Evolutionary conservation across 2,797 vertebrate species (phyloP), one percentile per base, ranked within the genome.

Genomic region (Leptatherina wallacei): DNA sequence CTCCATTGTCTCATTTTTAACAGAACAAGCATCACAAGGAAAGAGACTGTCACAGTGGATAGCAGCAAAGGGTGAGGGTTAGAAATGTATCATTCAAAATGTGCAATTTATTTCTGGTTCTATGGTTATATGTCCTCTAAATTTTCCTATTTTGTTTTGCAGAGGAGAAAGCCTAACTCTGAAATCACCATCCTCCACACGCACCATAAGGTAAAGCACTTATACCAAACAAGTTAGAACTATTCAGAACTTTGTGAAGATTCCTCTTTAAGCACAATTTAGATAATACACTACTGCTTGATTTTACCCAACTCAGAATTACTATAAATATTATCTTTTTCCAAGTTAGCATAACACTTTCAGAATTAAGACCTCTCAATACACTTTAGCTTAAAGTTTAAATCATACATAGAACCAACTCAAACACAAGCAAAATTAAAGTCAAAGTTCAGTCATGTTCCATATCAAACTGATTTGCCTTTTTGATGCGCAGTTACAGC

Each of bases 121-220:
- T 3, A 3, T 8, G 7, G 20, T n/a, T 9, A 1, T 22, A 2
- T 14, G 11, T 18, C 30, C 29, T 51, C 44, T 72, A 14, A 75
- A 1, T 47, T 69, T 35, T 57, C 7, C 5, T 74, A 4, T 76
- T 54, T 20, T 33, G 10, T 84, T 63, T 27, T 32, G 2, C 62
- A 92, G 92, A 54, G 55, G 3, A 35, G 65, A 75, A 9, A 85
- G 61, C 24, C 72, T 85, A 58, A 40, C 60, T 40, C 33, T 73
- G 35, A 47, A 62, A 10, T 83, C 82, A 0, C 75, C 86, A 2
- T 68, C 78, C 18, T 87, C 76, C 63, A 87, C 65, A 29, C 78
- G 42, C 24, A 90, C 56, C 65, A 62, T 29, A 73, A 93, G 93
- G 94, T 95, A 89, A 83, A 44, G 10, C 13, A 27, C 2, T 20